Evolutionary conservation across 2,888 invertebrate species (phyloP), one percentile per base, ranked within the genome.

Genomic region (Cremastinae sp.): DNA sequence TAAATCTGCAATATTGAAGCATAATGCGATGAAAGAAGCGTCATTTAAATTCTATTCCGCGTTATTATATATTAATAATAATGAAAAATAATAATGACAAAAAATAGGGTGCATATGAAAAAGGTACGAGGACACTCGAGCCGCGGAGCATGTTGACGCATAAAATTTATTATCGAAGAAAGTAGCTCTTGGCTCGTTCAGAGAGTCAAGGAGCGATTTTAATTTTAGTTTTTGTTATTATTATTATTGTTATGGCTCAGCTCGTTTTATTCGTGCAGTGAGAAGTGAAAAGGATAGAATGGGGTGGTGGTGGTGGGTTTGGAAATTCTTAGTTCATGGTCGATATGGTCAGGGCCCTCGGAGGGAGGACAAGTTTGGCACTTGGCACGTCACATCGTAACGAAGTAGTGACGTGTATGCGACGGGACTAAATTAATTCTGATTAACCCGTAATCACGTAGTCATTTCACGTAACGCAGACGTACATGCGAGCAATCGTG

Each of bases 381-480:
- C 89, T 89, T 88, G 88, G 88, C 87, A 87, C 88, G 86, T 87
- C 87, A 86, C 87, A 85, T 84, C 82, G 87, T 89, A 89, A 89
- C 88, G 87, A 89, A 89, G 87, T 88, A 88, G 87, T 86, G 88
- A 89, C 87, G 86, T 85, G 86, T 16, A 87, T 89, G 88, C 86
- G 83, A 83, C 82, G 85, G 86, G 83, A 89, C 86, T 89, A 88
- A 87, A 89, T 89, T 89, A 89, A 89, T 89, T 88, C 88, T 89
- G 88, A 89, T 89, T 89, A 89, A 89, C 89, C 85, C 87, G 84
- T 88, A 89, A 89, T 89, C 88, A 89, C 88, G 87, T 89, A 88
- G 86, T 87, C 85, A 85, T 86, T 87, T 82, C 82, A 82, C 82
- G 83, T 84, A 75, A 28, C 75, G 82, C 18, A 55, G 10, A 12